A percentile compares a stretch with the other conserved stretches of the same genome.
Evolutionary conservation across 2,888 invertebrate genomes (phyloP).

Genomic region (Phortica okadai): DNA sequence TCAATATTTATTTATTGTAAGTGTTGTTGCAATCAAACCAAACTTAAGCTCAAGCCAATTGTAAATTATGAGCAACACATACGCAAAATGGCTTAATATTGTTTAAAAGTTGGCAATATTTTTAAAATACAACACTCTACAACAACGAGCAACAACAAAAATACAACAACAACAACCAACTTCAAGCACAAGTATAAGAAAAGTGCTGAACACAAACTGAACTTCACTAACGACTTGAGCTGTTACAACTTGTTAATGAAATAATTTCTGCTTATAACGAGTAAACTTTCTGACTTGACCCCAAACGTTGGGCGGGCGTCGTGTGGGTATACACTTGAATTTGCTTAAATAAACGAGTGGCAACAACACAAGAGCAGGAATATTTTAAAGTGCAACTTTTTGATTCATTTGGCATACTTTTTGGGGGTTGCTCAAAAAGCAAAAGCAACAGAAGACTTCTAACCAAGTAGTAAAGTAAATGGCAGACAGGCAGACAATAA

Average conservation of each 20-base stretch:
- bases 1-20: too few species aligned
- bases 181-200: background rate
- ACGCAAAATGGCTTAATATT: too few species aligned
- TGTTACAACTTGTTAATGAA: conserved; percentile 58
- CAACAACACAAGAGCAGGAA: conserved; percentile 48
- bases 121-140: background rate
- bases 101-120: too few species aligned
- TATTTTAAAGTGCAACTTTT: conserved; percentile 51
- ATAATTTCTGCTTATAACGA: conserved; percentile 62
- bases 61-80: too few species aligned
- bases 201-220: conserved; percentile 14
- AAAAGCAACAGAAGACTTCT: conserved; percentile 20
- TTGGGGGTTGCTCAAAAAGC: background rate
- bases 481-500: conserved; percentile 48
- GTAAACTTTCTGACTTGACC: conserved; percentile 52
- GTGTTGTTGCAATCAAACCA: too few species aligned
- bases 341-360: conserved; percentile 30
- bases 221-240: conserved; percentile 47
- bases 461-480: conserved; percentile 35
- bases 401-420: conserved; percentile 33
- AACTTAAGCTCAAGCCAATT: too few species aligned
- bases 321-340: too few species aligned
- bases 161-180: background rate
- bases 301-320: background rate
- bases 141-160: background rate